phyloP scores from a whole-genome alignment of 2,888 invertebrate genomes.

The Hirtodrosophila alboralis region DNA sequence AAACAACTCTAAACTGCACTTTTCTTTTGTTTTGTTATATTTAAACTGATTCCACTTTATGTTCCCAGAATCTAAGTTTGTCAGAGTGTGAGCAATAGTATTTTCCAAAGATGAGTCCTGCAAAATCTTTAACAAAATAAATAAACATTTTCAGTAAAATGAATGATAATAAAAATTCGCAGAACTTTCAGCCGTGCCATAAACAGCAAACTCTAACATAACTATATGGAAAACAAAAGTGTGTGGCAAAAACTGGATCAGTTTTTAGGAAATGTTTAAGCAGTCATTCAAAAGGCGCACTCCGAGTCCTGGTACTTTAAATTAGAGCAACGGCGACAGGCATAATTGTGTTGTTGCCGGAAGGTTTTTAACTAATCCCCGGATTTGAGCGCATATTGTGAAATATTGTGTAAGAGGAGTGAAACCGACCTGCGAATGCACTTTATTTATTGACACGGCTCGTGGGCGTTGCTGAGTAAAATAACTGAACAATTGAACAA shows the following conservation, averaged over 20 bases:
- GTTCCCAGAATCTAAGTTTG: constrained; percentile 18
- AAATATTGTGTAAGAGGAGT: constrained; percentile 72
- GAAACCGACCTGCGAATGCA: constrained; percentile 34
- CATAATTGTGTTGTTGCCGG: constrained; percentile 53
- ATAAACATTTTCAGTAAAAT: constrained; percentile 14
- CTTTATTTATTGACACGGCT: constrained; percentile 53
- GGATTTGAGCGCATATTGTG: constrained; percentile 64
- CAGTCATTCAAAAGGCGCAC: constrained; percentile 29
- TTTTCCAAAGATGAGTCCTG: constrained; percentile 3
- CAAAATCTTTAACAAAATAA: constrained; percentile 8
- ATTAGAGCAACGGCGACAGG: constrained; percentile 71
- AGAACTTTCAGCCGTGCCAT: constrained; percentile 51
- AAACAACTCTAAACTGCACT: too few relatives aligned
- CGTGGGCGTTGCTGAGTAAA: constrained; percentile 66
- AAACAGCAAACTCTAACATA: constrained; percentile 57
- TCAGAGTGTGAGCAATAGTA: constrained; percentile 4
- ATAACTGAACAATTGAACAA: constrained; percentile 59
- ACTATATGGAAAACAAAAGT: constrained; percentile 43
- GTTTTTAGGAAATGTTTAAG: constrained; percentile 68
- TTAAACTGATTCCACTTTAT: neutral
- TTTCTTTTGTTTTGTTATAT: too few relatives aligned
- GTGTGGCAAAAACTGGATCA: constrained; percentile 64
- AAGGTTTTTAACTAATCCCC: constrained; percentile 61
- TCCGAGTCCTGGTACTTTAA: constrained; percentile 54
- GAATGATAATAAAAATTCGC: constrained; percentile 44